Evolutionary conservation across 2,888 invertebrate genomes (phyloP), one percentile per base, ranked within the genome.

Genomic region (Liodrosophila aerea): DNA sequence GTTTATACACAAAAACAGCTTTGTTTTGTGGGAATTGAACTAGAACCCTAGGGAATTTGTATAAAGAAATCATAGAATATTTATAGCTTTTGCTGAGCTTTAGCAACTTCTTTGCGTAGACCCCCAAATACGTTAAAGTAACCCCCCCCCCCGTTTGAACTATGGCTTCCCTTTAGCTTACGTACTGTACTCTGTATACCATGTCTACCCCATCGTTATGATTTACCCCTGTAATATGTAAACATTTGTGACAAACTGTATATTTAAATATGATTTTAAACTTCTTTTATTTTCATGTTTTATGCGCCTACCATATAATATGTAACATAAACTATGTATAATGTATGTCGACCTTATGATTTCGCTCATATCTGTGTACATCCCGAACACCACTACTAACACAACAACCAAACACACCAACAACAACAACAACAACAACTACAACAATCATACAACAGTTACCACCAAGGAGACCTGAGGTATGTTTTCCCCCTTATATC

Each of bases 381-480:
- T 41, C 50, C 58, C 37, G 40, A 63, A 37, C n/a, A n/a, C 51
- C 53, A 64, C 45, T 52, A 40, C n/a, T 30, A 40, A 67, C 34
- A 73, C 74, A 58, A 46, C 18, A 57, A 41, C n/a, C 13, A 31
- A 52, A 59, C 36, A 52, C 34, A 59, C 51, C 60, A 34, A 43
- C 50, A 57, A 47, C 59, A 53, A 47, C 29, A 54, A 36, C 52
- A 56, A 41, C 56, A 59, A 41, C 41, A 63, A 63, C 39, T 40
- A 41, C 49, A 62, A 52, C 53, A 62, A 71, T 76, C 73, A 74
- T 61, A 70, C 68, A 68, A 86, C 93, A 95, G 95, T 93, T 94
- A 92, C 95, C 95, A 90, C 95, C 95, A 91, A 93, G 95, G 92
- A 95, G 95, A 92, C 96, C 96, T 89, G 96, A 96, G 95, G 96